Evolutionary conservation across 2,797 vertebrate genomes (phyloP).

Genomic region (Phoebastria nigripes): DNA sequence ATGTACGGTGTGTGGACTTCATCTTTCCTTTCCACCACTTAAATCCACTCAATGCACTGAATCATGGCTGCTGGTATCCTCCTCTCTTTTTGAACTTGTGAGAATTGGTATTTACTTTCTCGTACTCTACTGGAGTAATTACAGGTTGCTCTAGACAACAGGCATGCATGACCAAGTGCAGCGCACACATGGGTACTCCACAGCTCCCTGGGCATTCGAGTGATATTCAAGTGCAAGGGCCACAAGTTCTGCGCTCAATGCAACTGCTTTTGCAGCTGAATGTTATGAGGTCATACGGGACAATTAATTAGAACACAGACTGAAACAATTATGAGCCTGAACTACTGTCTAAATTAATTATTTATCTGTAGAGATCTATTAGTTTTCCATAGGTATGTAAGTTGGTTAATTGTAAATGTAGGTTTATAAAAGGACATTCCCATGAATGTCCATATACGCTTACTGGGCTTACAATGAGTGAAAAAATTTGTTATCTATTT

Average conservation of each 20-base stretch:
- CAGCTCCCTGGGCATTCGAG: background rate
- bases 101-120: background rate
- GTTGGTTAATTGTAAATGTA: background rate
- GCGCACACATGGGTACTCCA: rapidly evolving
- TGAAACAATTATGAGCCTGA: background rate
- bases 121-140: background rate
- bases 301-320: background rate
- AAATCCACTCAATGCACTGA: background rate
- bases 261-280: background rate
- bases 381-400: background rate
- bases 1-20: rapidly evolving
- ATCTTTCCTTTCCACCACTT: background rate
- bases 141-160: background rate
- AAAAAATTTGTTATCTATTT: background rate
- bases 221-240: background rate
- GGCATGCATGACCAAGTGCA: background rate
- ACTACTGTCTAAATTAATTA: background rate
- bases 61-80: background rate
- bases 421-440: background rate
- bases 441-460: background rate
- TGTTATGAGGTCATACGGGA: background rate
- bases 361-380: background rate
- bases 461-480: background rate
- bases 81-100: background rate
- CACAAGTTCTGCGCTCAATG: background rate